Conservation (phyloP, 1,140 invertebrate species). For the Battus philenor region DNA sequence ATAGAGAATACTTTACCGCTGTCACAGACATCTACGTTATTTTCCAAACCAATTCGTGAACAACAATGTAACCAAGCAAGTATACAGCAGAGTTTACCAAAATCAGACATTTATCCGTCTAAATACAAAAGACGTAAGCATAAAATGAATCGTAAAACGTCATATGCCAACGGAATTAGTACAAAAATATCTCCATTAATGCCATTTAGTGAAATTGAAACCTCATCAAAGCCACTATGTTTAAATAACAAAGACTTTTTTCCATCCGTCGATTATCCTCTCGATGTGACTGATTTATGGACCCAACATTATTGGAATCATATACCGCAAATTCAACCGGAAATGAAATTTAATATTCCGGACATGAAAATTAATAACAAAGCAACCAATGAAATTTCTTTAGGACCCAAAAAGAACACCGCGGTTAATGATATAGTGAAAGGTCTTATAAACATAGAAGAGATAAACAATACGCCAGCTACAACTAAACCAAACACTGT, state of each 20-base stretch:
- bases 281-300: slow-evolving; percentile 38
- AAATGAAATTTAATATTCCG: slow-evolving; percentile 2
- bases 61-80: slow-evolving; percentile 4
- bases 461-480: background rate
- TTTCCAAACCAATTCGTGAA: slow-evolving; percentile 8
- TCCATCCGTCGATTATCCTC: slow-evolving; percentile 54
- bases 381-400: slow-evolving; percentile 5
- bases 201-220: background rate
- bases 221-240: slow-evolving; percentile 10
- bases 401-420: background rate
- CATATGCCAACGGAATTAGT: background rate
- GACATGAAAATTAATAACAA: slow-evolving; percentile 1
- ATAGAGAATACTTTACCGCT: slow-evolving; percentile 30
- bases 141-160: slow-evolving; percentile 18
- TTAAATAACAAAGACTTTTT: slow-evolving; percentile 30
- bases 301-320: slow-evolving; percentile 41
- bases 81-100: background rate
- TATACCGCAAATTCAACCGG: slow-evolving; percentile 1
- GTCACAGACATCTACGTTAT: slow-evolving; percentile 15
- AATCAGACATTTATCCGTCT: background rate
- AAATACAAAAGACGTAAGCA: background rate
- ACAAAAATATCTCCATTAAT: background rate
- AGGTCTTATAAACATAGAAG: background rate
- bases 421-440: background rate
- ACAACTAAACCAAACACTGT: too few relatives aligned